Conservation (phyloP, 2,888 invertebrate genomes). For the Lithophane semibrunnea region DNA sequence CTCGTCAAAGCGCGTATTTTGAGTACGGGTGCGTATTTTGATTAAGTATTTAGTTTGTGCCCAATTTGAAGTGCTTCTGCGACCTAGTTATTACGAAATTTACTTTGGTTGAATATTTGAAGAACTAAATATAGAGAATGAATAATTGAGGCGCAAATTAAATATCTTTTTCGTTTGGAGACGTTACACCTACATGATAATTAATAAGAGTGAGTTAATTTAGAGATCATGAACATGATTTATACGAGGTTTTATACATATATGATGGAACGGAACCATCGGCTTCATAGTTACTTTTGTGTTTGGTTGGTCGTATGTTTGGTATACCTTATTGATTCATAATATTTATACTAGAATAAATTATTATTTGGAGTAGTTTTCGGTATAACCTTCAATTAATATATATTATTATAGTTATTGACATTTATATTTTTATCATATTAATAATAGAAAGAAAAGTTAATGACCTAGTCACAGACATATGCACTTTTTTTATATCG, state of each 20-base stretch:
- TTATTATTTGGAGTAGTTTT: neutral
- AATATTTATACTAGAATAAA: neutral
- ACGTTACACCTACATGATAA: no score
- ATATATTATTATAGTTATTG: no score
- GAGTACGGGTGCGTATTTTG: neutral
- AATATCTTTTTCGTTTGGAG: neutral
- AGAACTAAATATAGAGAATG: neutral
- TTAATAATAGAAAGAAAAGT: no score
- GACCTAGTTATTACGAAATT: neutral
- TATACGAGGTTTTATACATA: neutral
- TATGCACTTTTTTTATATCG: neutral
- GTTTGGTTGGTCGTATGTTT: no score
- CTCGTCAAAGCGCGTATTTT: neutral
- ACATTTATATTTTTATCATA: no score
- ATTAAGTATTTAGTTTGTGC: slow-evolving; percentile 2
- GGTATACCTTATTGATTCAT: no score
- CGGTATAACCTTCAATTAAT: neutral
- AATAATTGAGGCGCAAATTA: neutral
- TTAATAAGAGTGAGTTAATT: no score
- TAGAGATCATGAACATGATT: no score
- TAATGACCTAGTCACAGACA: neutral
- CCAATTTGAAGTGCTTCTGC: slow-evolving; percentile 16
- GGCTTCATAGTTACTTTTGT: no score
- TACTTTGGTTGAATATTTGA: slow-evolving; percentile 8
- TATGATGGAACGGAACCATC: neutral